phyloP scores from a whole-genome alignment of 2,113 vertebrate species.

The Synodontis membranacea region DNA sequence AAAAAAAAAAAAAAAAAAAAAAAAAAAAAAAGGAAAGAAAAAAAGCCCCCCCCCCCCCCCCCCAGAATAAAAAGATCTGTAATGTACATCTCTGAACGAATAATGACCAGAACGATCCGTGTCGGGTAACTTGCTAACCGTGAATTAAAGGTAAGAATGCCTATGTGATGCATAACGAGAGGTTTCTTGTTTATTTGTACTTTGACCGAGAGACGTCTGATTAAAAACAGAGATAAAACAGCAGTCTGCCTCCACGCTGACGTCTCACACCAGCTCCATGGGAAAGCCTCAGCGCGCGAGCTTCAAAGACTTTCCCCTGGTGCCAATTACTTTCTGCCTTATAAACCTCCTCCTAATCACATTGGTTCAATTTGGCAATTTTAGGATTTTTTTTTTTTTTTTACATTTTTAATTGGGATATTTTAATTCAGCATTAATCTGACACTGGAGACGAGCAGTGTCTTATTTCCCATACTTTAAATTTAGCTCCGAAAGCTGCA shows the following conservation, averaged over 20 bases:
- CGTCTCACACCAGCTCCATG: slow-evolving; percentile 5
- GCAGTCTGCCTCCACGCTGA: not conserved
- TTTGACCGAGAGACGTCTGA: not conserved
- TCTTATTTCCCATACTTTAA: not conserved
- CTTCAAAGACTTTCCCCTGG: slow-evolving; percentile 27
- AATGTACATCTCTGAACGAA: not conserved
- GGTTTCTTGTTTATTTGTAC: not conserved
- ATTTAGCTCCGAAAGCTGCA: not conserved
- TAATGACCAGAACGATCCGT: not conserved
- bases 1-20: too few relatives aligned
- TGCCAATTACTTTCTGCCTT: slow-evolving; percentile 1
- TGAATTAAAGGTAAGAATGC: not conserved
- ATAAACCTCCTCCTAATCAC: slow-evolving; percentile 16
- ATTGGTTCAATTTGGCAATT: not conserved
- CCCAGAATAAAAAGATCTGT: too few relatives aligned
- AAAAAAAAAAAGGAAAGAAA: too few relatives aligned
- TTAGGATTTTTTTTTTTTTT: not conserved
- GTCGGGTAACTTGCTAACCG: not conserved
- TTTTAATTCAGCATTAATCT: not conserved
- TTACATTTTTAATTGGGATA: slow-evolving; percentile 24
- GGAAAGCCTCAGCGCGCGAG: not conserved
- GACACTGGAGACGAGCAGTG: not conserved
- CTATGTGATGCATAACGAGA: not conserved
- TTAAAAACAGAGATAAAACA: not conserved
- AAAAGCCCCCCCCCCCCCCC: too few relatives aligned